These are phyloP conservation scores for Cyprinus carpio DNA, from an alignment of 2,113 vertebrate species.

Conservation along the genomic window DNA sequence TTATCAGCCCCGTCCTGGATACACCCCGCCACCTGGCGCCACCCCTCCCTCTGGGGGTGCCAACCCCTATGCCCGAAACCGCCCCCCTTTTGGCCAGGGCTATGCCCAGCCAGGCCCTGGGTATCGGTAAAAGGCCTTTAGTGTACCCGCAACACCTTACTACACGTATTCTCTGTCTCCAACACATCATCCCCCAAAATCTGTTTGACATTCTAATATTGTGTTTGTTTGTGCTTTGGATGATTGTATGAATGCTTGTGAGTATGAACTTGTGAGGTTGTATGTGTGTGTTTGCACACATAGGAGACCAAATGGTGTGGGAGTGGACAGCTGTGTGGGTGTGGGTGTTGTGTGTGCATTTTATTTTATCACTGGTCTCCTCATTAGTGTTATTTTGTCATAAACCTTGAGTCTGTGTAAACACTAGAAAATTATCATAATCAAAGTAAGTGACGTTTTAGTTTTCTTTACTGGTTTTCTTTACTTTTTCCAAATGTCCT, in stretches of 20 bases:
- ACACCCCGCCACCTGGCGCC: constrained; percentile 85
- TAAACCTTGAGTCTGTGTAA: constrained; percentile 72
- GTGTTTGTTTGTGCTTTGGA: constrained; percentile 30
- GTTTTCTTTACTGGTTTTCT: constrained; percentile 76
- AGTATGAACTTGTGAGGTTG: constrained; percentile 39
- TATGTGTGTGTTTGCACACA: constrained; percentile 64
- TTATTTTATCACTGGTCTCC: constrained; percentile 50
- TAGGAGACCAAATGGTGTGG: constrained; percentile 66
- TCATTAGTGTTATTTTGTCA: constrained; percentile 57
- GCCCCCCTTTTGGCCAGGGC: constrained; percentile 88
- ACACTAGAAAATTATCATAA: constrained; percentile 73
- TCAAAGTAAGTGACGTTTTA: constrained; percentile 74
- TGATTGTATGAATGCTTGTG: constrained; percentile 23
- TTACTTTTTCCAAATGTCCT: constrained; percentile 65
- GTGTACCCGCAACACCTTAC: constrained; percentile 18
- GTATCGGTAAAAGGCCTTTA: constrained; percentile 84
- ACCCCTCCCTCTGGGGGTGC: constrained; percentile 86
- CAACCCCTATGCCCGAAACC: constrained; percentile 93
- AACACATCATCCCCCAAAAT: constrained; percentile 41
- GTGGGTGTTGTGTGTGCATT: constrained; percentile 59
- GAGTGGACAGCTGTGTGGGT: constrained; percentile 60
- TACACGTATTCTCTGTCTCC: constrained; percentile 54
- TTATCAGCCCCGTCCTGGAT: constrained; percentile 87
- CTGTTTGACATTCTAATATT: constrained; percentile 39
- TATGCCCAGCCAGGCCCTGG: constrained; percentile 95